phyloP scores from a whole-genome alignment of 2,113 vertebrate genomes.

The Pangasianodon gigas region DNA sequence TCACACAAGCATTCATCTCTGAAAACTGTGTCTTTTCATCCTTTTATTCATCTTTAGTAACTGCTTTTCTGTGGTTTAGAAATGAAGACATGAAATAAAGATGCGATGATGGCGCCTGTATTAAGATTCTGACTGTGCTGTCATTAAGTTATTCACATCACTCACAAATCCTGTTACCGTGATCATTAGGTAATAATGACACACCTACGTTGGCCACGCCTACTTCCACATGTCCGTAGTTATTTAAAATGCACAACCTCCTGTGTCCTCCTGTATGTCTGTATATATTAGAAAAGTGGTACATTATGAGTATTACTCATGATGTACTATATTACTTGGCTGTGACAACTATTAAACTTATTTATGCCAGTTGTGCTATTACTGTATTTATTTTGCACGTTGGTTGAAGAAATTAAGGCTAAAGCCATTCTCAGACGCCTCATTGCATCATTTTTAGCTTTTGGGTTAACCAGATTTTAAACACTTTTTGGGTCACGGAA shows the following conservation, averaged over 20 bases:
- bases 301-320: neutral
- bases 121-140: no score
- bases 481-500: neutral
- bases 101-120: neutral
- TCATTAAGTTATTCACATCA: no score
- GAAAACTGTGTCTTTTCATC: neutral
- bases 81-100: neutral
- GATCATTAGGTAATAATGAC: neutral
- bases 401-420: neutral
- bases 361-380: neutral
- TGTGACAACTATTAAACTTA: neutral
- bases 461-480: neutral
- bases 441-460: neutral
- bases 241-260: no score
- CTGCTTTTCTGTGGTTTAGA: neutral
- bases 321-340: neutral
- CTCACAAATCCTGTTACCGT: neutral
- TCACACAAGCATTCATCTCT: no score
- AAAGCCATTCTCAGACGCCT: neutral
- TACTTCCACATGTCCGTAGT: neutral
- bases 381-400: neutral
- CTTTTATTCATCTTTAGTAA: neutral
- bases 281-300: neutral
- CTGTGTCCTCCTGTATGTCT: neutral
- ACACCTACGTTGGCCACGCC: neutral